These are phyloP conservation scores for Pseudomugil gertrudae DNA, from an alignment of 2,797 vertebrate genomes.

Conservation along the genomic window DNA sequence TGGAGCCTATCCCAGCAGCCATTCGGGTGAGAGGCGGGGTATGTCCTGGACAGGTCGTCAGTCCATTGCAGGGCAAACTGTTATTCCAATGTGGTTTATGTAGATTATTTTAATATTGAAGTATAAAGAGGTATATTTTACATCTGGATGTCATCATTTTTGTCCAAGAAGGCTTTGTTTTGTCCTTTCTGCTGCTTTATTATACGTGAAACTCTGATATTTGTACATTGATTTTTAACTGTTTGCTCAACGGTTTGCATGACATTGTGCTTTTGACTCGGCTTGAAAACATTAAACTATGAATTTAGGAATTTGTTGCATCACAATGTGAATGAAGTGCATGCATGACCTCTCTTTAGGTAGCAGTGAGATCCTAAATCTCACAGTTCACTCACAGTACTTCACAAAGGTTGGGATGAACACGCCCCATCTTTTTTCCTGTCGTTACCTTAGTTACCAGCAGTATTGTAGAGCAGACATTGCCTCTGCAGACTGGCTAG, in stretches of 20 bases:
- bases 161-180: no score
- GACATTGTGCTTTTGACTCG: not conserved
- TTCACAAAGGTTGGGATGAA: conserved; percentile 39
- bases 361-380: conserved; percentile 26
- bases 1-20: no score
- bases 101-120: no score
- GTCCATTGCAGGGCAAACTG: no score
- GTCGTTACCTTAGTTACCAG: conserved; percentile 67
- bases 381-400: conserved; percentile 32
- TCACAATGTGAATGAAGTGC: conserved; percentile 1
- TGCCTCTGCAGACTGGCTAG: conserved; percentile 18
- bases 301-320: not conserved
- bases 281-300: no score
- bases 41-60: no score
- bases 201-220: no score
- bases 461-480: conserved; percentile 25
- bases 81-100: no score
- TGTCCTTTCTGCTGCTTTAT: no score
- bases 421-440: conserved; percentile 38
- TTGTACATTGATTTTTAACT: not conserved
- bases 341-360: not conserved
- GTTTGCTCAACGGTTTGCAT: not conserved
- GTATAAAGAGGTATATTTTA: no score
- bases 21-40: no score
- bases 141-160: no score